These are phyloP conservation scores for Scyliorhinus canicula DNA, from an alignment of 2,797 vertebrate species.

Conservation along the genomic window DNA sequence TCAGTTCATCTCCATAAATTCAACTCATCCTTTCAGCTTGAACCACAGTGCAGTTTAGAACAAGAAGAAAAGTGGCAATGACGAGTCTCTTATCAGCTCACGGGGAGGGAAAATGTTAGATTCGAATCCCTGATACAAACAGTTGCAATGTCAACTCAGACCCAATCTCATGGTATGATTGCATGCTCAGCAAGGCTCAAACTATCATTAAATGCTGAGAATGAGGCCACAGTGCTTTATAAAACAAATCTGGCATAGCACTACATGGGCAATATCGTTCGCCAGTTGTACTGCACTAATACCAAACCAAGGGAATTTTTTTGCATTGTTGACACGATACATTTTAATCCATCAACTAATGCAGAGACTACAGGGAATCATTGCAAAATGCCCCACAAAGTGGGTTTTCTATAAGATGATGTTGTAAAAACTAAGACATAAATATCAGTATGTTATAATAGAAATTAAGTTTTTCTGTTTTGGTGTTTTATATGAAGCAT, in stretches of 20 bases:
- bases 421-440: not conserved
- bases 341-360: not conserved
- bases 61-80: not conserved
- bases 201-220: not conserved
- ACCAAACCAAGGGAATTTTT: not conserved
- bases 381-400: not conserved
- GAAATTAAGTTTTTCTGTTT: not conserved
- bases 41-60: not conserved
- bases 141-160: not conserved
- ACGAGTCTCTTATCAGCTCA: slow-evolving; percentile 6
- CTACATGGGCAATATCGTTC: not conserved
- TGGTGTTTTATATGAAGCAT: not conserved
- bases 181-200: not conserved
- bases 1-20: slow-evolving; percentile 18
- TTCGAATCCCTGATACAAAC: not conserved
- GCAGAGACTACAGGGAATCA: too few relatives aligned
- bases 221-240: not conserved
- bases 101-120: slow-evolving; percentile 1
- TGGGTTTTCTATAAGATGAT: not conserved
- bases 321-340: not conserved
- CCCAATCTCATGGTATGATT: not conserved
- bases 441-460: not conserved
- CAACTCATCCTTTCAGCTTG: not conserved
- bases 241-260: not conserved
- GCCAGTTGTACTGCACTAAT: not conserved